A percentile compares a stretch with the other conserved stretches of the same genome.
Evolutionary conservation across 30 jellyfish, hydroid and myxozoan species (phyloP).

Genomic region (Cassiopea xamachana): DNA sequence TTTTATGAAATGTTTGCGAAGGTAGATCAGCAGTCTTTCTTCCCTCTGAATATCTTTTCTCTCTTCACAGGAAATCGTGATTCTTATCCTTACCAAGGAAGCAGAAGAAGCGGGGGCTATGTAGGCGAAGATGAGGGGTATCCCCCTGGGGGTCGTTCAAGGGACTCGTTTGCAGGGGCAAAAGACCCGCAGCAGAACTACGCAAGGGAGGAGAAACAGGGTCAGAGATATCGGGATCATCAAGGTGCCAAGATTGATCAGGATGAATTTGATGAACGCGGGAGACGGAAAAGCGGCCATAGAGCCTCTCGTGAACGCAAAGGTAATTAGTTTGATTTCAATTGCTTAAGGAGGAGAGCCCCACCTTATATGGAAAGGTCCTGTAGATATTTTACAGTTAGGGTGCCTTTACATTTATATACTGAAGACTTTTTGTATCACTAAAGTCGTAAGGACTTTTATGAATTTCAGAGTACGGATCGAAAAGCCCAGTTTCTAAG

Average conservation of each 20-base stretch:
- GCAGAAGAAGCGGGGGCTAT: conserved; percentile 38
- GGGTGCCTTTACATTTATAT: too few relatives aligned
- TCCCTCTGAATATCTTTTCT: background rate
- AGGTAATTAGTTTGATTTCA: background rate
- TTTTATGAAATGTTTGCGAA: too few relatives aligned
- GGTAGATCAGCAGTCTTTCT: background rate
- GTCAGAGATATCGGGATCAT: conserved; percentile 55
- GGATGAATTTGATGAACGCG: conserved; percentile 60
- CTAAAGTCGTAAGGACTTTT: background rate
- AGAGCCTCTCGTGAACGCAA: conserved; percentile 48
- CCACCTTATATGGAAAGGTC: too few relatives aligned
- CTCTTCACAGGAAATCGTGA: conserved; percentile 44
- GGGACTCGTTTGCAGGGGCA: conserved; percentile 57
- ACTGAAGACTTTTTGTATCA: too few relatives aligned
- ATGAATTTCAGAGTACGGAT: conserved; percentile 33
- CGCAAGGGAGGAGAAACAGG: conserved; percentile 58
- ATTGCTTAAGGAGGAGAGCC: too few relatives aligned
- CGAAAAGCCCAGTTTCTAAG: conserved; percentile 50
- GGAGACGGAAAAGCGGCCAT: conserved; percentile 58
- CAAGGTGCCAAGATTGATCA: conserved; percentile 31
- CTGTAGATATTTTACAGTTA: too few relatives aligned
- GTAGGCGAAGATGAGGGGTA: conserved; percentile 52
- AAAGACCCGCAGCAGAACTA: conserved; percentile 22
- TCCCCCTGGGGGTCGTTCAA: conserved; percentile 56
- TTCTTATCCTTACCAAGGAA: conserved; percentile 45